phyloP scores from a whole-genome alignment of 2,797 vertebrate species.

The Chiloscyllium punctatum region DNA sequence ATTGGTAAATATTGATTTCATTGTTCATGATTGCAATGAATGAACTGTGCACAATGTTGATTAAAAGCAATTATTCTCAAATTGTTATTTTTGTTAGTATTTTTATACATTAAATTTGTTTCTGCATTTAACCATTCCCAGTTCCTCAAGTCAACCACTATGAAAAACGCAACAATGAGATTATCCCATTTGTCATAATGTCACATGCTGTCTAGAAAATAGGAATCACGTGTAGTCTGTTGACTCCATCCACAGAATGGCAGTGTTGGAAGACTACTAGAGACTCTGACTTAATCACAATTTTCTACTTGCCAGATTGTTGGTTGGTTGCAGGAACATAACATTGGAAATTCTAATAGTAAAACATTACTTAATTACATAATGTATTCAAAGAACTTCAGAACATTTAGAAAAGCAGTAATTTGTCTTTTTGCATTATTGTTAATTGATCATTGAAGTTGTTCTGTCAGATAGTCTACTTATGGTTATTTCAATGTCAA shows the following conservation, averaged over 20 bases:
- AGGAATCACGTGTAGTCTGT: not conserved
- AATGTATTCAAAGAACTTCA: not conserved
- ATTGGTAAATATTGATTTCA: not conserved
- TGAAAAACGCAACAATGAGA: not conserved
- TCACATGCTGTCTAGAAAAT: not conserved
- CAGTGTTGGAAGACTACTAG: not conserved
- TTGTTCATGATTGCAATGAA: not conserved
- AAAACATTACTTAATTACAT: not conserved
- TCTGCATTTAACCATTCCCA: not conserved
- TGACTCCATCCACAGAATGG: not conserved
- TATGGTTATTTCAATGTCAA: not conserved
- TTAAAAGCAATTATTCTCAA: not conserved
- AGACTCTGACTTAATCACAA: not conserved
- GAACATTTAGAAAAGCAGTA: not conserved
- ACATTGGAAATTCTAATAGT: not conserved
- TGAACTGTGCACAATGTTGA: not conserved
- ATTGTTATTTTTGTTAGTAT: not conserved
- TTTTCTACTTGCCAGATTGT: not conserved
- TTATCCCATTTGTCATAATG: not conserved
- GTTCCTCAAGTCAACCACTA: not conserved
- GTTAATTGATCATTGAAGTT: not conserved
- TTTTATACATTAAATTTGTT: not conserved
- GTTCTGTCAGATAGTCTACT: not conserved
- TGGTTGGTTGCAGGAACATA: not conserved
- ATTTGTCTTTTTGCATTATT: not conserved